Conservation (phyloP, 2,797 vertebrate species). For the Anabas testudineus region DNA sequence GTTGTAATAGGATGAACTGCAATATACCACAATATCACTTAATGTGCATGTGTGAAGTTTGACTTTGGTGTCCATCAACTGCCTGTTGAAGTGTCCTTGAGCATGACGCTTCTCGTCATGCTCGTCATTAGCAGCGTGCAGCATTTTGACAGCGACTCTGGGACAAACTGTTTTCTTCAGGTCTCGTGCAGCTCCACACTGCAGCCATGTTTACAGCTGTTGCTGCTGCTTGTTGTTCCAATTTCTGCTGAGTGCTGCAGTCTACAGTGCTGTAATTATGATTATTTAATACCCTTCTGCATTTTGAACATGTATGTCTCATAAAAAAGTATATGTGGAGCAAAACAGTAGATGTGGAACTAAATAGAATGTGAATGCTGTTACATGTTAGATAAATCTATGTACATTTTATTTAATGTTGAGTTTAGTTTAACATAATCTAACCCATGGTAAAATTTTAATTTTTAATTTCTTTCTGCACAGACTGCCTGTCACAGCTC, state of each 20-base stretch:
- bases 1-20: neutral
- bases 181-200: constrained; percentile 8
- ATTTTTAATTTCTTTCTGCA: constrained; percentile 49
- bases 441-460: constrained; percentile 41
- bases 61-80: neutral
- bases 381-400: neutral
- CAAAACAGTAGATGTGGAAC: neutral
- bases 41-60: neutral
- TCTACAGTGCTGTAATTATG: neutral
- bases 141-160: neutral
- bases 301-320: neutral
- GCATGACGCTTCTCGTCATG: constrained; percentile 3
- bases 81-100: constrained; percentile 10
- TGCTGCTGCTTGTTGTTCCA: too few relatives aligned
- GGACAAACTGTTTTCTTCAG: constrained; percentile 19
- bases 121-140: neutral
- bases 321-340: neutral
- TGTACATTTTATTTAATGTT: neutral
- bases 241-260: neutral
- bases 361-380: neutral
- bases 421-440: constrained; percentile 34
- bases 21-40: neutral
- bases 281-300: neutral
- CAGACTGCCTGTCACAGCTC: constrained; percentile 74
- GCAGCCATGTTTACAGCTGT: constrained; percentile 11